Base-by-base conservation (phyloP, 2,113 vertebrate species). In the Cnemophilus loriae region DNA sequence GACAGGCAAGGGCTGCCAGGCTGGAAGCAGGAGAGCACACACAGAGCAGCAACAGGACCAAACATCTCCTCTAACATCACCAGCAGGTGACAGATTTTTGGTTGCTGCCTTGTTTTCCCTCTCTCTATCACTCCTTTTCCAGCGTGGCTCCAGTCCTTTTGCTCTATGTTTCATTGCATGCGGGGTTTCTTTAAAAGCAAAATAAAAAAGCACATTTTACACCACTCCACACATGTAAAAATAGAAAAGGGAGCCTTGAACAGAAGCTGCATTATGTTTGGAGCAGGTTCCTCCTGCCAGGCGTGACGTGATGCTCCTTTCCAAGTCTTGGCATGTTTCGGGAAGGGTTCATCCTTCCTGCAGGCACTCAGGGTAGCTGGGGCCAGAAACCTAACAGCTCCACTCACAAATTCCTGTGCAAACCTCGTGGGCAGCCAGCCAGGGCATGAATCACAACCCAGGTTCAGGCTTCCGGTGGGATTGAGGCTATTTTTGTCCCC, bases 241-340 rank as follows among this genome's bases (percentile, higher is more conserved):
- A 57, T 53, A 93, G 87, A 53, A 68, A 87, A 90, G 87, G 68
- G 65, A 92, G 64, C 86, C 80, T 91, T 89, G 68, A 95, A 93
- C 82, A 96, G 94, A 88, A 95, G 91, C 84, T 4, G 9, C 70
- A 27, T 88, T 96, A 60, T 93, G 77, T 65, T 84, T 90, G 90
- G 73, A 93, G 93, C 33, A 2, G 49, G 39, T 84, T 91, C 64
- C 85, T 84, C 82, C 73, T 76, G 83, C 93, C 79, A 88, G 93
- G 95, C 33, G 1, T 87, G 92, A 88, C 1, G 16, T 39, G 69
- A 77, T 7, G 8, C 70, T 94, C 84, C 53, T 86, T 95, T 93
- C 92, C 87, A 95, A 86, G 95, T n/a, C 91, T 78, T 64, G 23
- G 89, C 13, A 1, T 41, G 84, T 57, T 79, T 47, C 28, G 27